Conservation (phyloP, 2,888 invertebrate species). For the Phortica magna region DNA sequence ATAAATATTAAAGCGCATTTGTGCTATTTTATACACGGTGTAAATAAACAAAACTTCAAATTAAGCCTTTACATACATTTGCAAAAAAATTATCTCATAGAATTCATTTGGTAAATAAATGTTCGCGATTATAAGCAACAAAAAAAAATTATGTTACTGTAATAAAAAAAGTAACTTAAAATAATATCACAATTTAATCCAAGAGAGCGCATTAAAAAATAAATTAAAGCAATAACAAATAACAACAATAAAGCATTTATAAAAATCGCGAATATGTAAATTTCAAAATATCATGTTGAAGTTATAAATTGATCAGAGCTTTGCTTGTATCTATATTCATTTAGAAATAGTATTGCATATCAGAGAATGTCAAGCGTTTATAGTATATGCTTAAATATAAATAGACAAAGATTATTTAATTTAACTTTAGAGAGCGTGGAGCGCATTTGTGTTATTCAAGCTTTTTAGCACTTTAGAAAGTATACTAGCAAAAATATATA, state of each 20-base stretch:
- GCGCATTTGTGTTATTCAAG: neutral
- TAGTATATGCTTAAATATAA: conserved; percentile 26
- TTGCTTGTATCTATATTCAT: neutral
- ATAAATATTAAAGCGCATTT: conserved; percentile 44
- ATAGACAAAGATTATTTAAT: conserved; percentile 14
- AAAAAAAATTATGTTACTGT: conserved; percentile 35
- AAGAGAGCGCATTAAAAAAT: conserved; percentile 10
- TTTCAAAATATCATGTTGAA: neutral
- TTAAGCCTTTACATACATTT: neutral
- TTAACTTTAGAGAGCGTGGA: conserved; percentile 6
- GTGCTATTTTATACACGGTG: conserved; percentile 68
- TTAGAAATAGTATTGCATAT: neutral
- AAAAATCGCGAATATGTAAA: conserved; percentile 40
- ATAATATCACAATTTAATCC: conserved; percentile 60
- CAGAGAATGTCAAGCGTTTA: conserved; percentile 25
- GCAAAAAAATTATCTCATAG: neutral
- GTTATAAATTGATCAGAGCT: conserved; percentile 4
- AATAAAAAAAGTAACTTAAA: conserved; percentile 56
- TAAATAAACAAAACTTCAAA: conserved; percentile 20
- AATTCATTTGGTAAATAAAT: neutral
- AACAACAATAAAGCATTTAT: conserved; percentile 32
- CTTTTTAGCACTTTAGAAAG: neutral
- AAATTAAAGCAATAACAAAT: conserved; percentile 55
- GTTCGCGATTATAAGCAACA: neutral
- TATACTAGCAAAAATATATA: conserved; percentile 29